Percentiles rank a stretch among this genome's conserved stretches.
Conservation (phyloP, 2,113 vertebrate genomes). For the Syrrhaptes paradoxus region DNA sequence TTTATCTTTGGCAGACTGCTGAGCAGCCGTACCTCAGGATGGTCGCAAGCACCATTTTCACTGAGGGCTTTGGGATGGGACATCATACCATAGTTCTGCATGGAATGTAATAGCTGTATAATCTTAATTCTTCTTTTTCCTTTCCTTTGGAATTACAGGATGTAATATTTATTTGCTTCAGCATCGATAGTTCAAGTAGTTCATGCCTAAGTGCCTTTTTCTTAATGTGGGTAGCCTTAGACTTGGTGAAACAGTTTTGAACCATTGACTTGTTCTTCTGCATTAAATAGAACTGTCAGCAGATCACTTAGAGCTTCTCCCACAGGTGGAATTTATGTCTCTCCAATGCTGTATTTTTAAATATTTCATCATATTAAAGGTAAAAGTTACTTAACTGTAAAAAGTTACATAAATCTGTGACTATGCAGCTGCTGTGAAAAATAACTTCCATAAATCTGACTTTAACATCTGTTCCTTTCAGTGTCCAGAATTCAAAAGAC, state of each 20-base stretch:
- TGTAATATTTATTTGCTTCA: background rate
- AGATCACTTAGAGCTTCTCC: background rate
- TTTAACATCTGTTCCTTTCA: slow-evolving; percentile 61
- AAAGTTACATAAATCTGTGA: background rate
- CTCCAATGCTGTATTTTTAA: background rate
- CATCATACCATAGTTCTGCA: background rate
- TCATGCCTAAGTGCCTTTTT: background rate
- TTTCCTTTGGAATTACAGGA: background rate
- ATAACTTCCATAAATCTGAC: background rate
- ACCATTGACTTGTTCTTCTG: background rate
- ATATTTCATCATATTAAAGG: background rate
- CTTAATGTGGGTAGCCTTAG: background rate
- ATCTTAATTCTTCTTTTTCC: background rate
- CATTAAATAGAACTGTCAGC: background rate
- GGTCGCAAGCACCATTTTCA: background rate
- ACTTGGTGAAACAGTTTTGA: background rate
- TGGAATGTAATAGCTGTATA: background rate
- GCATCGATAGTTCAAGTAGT: background rate
- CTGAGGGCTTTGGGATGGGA: background rate
- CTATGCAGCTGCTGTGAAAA: background rate
- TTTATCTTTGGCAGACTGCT: background rate
- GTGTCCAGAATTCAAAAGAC: slow-evolving; percentile 96
- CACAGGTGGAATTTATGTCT: background rate
- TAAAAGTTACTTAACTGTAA: background rate
- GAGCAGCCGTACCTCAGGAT: background rate